Conservation (phyloP, 1,140 invertebrate genomes). For the Nasonia longicornis region DNA sequence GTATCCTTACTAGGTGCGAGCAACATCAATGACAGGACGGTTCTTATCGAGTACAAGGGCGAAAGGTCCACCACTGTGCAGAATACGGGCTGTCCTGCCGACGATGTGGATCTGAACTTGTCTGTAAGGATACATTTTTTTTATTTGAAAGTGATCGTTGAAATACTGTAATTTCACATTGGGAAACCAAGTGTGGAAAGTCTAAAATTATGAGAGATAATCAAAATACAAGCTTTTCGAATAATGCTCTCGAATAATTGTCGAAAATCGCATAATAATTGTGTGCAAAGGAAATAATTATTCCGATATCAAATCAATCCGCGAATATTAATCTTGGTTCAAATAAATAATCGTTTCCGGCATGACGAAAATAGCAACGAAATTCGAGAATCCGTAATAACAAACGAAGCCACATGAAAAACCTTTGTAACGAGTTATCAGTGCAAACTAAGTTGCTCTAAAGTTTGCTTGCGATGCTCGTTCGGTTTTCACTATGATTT, state of each 20-base stretch:
- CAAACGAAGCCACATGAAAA: too few species aligned
- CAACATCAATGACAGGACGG: constrained; percentile 64
- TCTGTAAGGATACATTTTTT: constrained; percentile 65
- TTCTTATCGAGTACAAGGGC: constrained; percentile 85
- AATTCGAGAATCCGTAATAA: too few species aligned
- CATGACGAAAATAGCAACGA: too few species aligned
- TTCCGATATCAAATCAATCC: not conserved
- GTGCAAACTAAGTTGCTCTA: too few species aligned
- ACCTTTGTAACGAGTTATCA: too few species aligned
- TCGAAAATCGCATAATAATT: constrained; percentile 1
- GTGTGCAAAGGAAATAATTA: not conserved
- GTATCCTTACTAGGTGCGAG: constrained; percentile 57
- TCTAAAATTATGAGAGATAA: too few species aligned
- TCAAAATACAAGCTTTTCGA: constrained; percentile 41
- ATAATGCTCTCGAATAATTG: not conserved
- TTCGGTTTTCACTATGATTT: too few species aligned
- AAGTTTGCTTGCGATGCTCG: too few species aligned
- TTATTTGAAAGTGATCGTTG: not conserved
- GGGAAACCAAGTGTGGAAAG: too few species aligned
- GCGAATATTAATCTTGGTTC: not conserved
- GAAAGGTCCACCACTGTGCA: constrained; percentile 73
- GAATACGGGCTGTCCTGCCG: constrained; percentile 71
- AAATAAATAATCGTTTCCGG: too few species aligned
- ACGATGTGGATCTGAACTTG: constrained; percentile 69
- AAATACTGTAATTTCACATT: constrained; percentile 16